Percentiles rank a stretch among this genome's conserved stretches.
Evolutionary conservation across 2,113 vertebrate genomes (phyloP).

Genomic region (Redunca redunca): DNA sequence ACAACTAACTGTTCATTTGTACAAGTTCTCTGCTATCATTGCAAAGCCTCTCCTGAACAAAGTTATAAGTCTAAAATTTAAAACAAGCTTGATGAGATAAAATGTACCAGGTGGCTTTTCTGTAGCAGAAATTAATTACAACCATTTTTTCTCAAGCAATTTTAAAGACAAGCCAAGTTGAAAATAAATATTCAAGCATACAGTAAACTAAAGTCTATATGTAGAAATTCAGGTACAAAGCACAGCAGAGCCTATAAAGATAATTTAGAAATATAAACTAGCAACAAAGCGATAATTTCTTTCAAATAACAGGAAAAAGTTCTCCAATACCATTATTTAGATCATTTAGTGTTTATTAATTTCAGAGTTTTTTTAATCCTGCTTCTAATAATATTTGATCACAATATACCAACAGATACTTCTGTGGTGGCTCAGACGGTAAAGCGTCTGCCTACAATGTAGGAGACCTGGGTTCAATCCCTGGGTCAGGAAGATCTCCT

Average conservation of each 20-base stretch:
- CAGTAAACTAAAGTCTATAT: conserved; percentile 63
- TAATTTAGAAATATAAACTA: conserved; percentile 64
- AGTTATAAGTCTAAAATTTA: conserved; percentile 10
- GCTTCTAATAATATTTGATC: conserved; percentile 37
- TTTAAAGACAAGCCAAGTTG: conserved; percentile 55
- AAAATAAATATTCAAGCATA: conserved; percentile 75
- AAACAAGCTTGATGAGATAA: conserved; percentile 16
- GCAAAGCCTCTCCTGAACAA: conserved; percentile 34
- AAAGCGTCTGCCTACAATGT: background rate
- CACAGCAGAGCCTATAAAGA: conserved; percentile 49
- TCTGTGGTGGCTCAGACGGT: background rate
- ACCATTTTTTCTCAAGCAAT: conserved; percentile 62
- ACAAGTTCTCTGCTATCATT: background rate
- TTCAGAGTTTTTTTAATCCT: background rate
- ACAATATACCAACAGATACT: conserved; percentile 10
- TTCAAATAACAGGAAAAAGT: conserved; percentile 52
- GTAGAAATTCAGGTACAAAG: conserved; percentile 68
- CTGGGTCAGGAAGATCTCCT: background rate
- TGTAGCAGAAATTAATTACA: conserved; percentile 69
- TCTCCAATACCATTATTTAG: conserved; percentile 45
- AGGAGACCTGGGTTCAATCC: background rate
- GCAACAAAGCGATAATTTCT: conserved; percentile 35
- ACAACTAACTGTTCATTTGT: background rate
- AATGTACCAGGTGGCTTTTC: conserved; percentile 26
- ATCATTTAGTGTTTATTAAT: conserved; percentile 14